Base-by-base conservation (phyloP, 2,113 vertebrate genomes). In the Poeciliopsis occidentalis region DNA sequence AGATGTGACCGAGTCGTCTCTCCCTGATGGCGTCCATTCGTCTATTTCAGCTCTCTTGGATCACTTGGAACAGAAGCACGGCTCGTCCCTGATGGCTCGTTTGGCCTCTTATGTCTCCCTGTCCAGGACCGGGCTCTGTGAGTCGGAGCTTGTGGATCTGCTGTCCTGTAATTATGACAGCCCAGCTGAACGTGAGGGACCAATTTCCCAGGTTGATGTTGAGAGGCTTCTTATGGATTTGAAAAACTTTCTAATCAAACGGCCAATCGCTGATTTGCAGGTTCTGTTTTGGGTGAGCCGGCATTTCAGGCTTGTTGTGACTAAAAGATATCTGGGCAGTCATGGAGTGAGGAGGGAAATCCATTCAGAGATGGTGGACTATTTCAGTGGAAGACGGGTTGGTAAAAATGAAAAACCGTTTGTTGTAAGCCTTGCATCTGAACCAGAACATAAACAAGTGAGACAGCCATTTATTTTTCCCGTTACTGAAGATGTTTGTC, bases 241-340 rank as follows among this genome's bases (percentile, higher is more conserved):
- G 12, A 91, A 81, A 75, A 75, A 78, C 32, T 95, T 94, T 79
- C 87, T 96, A 10, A 19, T 88, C 13, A 82, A 54, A 44, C 90
- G 87, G 72, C 85, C 77, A 0, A 83, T 90, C 27, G 76, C 73
- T 5, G 92, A 91, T n/a, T 85, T 65, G 0, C 64, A 27, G 29
- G 87, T 95, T 74, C 73, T 96, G 64, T 86, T 79, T 75, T 96
- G 94, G 95, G 83, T 90, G 60, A 94, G 90, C 88, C 87, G 94
- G 66, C 93, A 95, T 85, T 95, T 95, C 60, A 79, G 76, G 8
- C 75, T 94, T 26, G 92, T 94, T 0, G 75, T 92, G 62, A n/a
- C 57, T 2, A 94, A 87, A 65, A 89, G 81, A 65, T 95, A 93
- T 86, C 84, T 96, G 41, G 37, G 67, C 12, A 60, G 68, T 31